Percentiles rank a stretch among this genome's conserved stretches.
Conservation (phyloP, 2,888 invertebrate species). For the Oligia strigilis region DNA sequence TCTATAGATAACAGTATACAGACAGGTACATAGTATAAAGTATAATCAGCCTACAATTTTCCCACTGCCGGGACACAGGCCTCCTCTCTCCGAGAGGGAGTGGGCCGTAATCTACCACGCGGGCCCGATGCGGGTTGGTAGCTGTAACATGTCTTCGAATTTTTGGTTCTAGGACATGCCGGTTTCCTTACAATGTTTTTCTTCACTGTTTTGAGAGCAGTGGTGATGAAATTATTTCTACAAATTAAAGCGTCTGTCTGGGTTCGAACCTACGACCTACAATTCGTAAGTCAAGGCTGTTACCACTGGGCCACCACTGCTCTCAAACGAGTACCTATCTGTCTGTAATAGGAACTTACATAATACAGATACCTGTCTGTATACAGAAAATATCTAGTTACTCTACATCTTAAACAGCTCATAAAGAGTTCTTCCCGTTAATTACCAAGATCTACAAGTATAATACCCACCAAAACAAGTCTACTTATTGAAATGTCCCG, state of each 20-base stretch:
- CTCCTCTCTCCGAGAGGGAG: no score
- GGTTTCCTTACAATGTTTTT: no score
- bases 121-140: no score
- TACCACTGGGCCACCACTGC: not conserved
- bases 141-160: no score
- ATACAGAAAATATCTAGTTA: not conserved
- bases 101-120: no score
- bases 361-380: not conserved
- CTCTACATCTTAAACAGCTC: no score
- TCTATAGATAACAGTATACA: not conserved
- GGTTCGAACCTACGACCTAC: not conserved
- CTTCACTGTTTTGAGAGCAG: no score
- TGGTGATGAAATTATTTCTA: no score
- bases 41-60: no score
- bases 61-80: not conserved
- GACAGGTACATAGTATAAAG: not conserved
- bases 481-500: conserved; percentile 70
- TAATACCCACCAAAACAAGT: conserved; percentile 68
- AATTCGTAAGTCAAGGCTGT: not conserved
- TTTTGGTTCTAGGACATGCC: no score
- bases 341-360: not conserved
- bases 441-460: conserved; percentile 32
- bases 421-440: conserved; percentile 11
- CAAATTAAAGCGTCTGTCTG: not conserved
- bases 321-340: not conserved